Percentiles rank a stretch among this genome's conserved stretches.
Evolutionary conservation across 2,888 invertebrate species (phyloP).

Genomic region (Syritta pipiens): DNA sequence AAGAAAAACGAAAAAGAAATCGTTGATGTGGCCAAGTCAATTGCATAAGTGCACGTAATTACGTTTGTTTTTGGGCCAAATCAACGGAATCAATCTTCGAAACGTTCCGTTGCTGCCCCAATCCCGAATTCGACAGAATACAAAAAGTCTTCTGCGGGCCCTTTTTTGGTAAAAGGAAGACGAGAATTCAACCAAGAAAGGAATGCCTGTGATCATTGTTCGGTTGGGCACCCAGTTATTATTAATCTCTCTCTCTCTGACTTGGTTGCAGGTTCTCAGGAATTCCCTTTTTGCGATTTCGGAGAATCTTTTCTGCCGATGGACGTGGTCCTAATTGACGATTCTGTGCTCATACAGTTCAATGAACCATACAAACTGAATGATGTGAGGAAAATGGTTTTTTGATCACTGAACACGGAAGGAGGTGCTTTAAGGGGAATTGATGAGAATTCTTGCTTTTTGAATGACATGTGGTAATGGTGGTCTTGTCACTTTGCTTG

Average conservation of each 20-base stretch:
- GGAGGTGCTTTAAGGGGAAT: neutral
- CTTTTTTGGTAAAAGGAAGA: conserved; percentile 14
- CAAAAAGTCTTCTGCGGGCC: conserved; percentile 1
- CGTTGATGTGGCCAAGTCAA: no score
- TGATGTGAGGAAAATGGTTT: conserved; percentile 28
- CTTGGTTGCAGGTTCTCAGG: conserved; percentile 9
- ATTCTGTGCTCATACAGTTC: conserved; percentile 17
- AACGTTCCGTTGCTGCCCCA: neutral
- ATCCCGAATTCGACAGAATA: conserved; percentile 18
- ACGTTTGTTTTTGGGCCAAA: conserved; percentile 6
- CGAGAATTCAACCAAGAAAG: neutral
- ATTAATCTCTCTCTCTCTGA: neutral
- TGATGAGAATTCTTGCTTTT: no score
- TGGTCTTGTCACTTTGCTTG: no score
- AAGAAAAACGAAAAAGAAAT: neutral
- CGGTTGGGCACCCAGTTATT: conserved; percentile 36
- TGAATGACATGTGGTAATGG: no score
- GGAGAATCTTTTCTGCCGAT: conserved; percentile 1
- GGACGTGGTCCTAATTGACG: conserved; percentile 22
- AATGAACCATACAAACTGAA: conserved; percentile 14
- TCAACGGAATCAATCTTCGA: conserved; percentile 26
- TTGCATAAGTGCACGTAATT: conserved; percentile 32
- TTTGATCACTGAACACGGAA: conserved; percentile 8
- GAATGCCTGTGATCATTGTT: neutral
- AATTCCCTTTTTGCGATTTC: conserved; percentile 25